Percentiles rank a stretch among this genome's conserved stretches.
Conservation (phyloP, 2,888 invertebrate genomes). For the Acleris laterana region DNA sequence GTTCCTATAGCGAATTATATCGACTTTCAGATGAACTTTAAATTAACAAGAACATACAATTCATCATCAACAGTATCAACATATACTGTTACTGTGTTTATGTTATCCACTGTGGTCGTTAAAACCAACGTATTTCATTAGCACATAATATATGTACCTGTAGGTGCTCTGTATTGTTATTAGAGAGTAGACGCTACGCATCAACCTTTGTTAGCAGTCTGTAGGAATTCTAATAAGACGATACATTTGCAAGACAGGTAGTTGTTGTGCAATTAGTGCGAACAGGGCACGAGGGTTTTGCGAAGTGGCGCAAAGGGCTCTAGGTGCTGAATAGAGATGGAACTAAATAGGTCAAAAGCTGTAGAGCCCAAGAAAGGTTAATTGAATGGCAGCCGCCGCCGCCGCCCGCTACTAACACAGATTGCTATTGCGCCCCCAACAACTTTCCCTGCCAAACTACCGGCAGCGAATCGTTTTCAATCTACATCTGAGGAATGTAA, state of each 20-base stretch:
- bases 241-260: constrained; percentile 1
- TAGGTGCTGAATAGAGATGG: constrained; percentile 58
- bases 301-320: constrained; percentile 40
- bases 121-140: neutral
- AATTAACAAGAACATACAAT: no score
- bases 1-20: no score
- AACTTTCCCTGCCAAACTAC: constrained; percentile 38
- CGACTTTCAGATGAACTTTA: no score
- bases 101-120: no score
- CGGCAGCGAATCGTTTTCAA: constrained; percentile 50
- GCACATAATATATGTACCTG: neutral
- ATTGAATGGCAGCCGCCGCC: constrained; percentile 60
- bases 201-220: constrained; percentile 5
- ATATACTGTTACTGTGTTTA: no score
- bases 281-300: constrained; percentile 14
- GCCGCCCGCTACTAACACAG: constrained; percentile 46
- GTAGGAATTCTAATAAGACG: constrained; percentile 13
- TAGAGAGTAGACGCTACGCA: constrained; percentile 4
- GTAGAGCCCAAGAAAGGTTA: constrained; percentile 59
- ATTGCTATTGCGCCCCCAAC: constrained; percentile 46
- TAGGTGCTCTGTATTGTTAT: neutral
- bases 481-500: constrained; percentile 51
- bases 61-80: no score
- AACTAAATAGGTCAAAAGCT: constrained; percentile 65
- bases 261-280: constrained; percentile 14